phyloP scores from a whole-genome alignment of 2,113 vertebrate genomes.

The Tragelaphus strepsiceros region DNA sequence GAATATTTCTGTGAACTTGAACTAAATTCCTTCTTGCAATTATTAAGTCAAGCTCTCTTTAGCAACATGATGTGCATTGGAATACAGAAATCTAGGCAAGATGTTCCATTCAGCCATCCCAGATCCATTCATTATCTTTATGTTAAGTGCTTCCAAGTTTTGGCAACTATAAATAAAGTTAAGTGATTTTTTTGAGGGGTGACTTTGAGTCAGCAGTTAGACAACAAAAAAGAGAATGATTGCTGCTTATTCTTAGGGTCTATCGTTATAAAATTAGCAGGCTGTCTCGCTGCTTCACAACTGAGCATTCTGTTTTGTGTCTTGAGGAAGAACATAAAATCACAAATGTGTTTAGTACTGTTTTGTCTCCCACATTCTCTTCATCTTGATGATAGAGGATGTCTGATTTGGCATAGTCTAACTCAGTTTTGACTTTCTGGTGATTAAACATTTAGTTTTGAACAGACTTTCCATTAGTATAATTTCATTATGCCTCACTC shows the following conservation, averaged over 20 bases:
- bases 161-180: neutral
- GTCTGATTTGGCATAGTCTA: neutral
- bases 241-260: constrained; percentile 32
- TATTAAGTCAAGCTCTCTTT: constrained; percentile 2
- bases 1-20: neutral
- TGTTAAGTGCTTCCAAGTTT: neutral
- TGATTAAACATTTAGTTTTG: constrained; percentile 40
- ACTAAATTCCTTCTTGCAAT: neutral
- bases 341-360: neutral
- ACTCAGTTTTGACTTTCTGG: constrained; percentile 23
- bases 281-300: neutral
- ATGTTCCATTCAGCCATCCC: neutral
- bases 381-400: neutral
- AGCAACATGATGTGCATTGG: neutral
- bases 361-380: neutral
- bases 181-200: neutral
- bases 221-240: neutral
- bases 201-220: constrained; percentile 54
- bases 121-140: constrained; percentile 20
- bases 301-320: constrained; percentile 14
- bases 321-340: constrained; percentile 44
- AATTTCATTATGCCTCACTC: neutral
- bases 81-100: constrained; percentile 16
- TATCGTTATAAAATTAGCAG: constrained; percentile 59
- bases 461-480: neutral